Evolutionary conservation across 1,140 invertebrate genomes (phyloP).

Genomic region (Teleopsis dalmanni): DNA sequence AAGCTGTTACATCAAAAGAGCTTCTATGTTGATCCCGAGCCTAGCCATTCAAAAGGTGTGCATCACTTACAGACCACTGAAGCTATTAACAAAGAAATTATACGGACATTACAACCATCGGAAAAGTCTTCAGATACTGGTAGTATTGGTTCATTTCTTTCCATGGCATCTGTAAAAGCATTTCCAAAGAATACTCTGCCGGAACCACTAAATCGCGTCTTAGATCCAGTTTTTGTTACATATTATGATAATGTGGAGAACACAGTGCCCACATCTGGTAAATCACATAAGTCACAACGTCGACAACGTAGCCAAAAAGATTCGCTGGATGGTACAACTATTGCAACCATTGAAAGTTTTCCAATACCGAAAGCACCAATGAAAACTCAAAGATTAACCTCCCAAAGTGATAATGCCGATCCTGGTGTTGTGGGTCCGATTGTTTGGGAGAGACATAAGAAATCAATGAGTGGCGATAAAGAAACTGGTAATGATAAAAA

Average conservation of each 20-base stretch:
- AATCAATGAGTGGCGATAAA: constrained; percentile 36
- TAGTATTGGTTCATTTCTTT: constrained; percentile 49
- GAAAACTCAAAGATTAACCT: constrained; percentile 23
- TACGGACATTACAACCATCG: constrained; percentile 23
- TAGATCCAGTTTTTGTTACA: constrained; percentile 63
- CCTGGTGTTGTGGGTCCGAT: constrained; percentile 76
- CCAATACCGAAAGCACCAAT: constrained; percentile 35
- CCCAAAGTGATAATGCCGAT: constrained; percentile 50
- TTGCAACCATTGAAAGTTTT: constrained; percentile 38
- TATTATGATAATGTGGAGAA: constrained; percentile 56
- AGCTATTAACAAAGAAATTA: constrained; percentile 39
- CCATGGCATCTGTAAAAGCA: constrained; percentile 71
- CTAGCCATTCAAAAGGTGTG: too few species aligned
- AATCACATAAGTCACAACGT: constrained; percentile 1
- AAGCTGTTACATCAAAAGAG: constrained; percentile 33
- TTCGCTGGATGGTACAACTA: constrained; percentile 16
- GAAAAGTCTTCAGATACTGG: constrained; percentile 36
- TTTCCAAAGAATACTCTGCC: constrained; percentile 55
- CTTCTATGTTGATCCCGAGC: constrained; percentile 12
- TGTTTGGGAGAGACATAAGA: constrained; percentile 67
- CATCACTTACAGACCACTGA: constrained; percentile 18
- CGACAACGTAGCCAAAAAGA: constrained; percentile 15
- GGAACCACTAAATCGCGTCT: constrained; percentile 66
- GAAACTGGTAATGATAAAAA: constrained; percentile 33
- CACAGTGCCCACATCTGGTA: constrained; percentile 22